Evolutionary conservation across 2,113 vertebrate species (phyloP), one percentile per base, ranked within the genome.

Genomic region (Hymenochirus boettgeri): DNA sequence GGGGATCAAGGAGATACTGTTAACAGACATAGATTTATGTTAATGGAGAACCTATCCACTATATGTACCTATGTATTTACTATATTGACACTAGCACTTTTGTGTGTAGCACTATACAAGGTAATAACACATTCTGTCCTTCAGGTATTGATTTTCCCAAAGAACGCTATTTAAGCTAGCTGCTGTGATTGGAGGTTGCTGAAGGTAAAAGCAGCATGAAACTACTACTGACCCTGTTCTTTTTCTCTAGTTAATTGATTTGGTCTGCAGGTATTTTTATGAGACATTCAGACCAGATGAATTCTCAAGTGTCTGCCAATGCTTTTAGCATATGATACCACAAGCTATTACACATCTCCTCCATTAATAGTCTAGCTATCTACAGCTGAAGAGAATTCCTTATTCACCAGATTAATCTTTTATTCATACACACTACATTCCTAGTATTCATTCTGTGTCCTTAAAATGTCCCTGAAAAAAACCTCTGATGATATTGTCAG

Each of bases 301-400:
- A 52, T 60, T 42, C 35, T 26, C 18, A 58, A 46, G 42, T 69
- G 56, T 48, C 17, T 69, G 46, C 25, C 59, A 69, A 59, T 53
- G 47, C 56, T 69, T 60, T n/a, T 24, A 66, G 29, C 45, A 50
- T 23, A 50, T 58, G 55, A 66, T 50, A 35, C 55, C 22, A 24
- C 22, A 50, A 42, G 47, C 57, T 51, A 59, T 69, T 51, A 60
- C 23, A 51, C 56, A 18, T 58, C 47, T 53, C 47, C 31, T 60
- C 65, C 65, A 60, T 60, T 69, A 59, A 69, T 60, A 69, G 65
- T 53, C 9, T 31, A 60, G 65, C 18, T 39, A 31, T 42, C 42
- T 17, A 26, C 17, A 18, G n/a, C 62, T 65, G 22, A 22, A 48
- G 12, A 12, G 29, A 2, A 24, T 69, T 53, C 53, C 22, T 7